Percentiles rank a stretch among this genome's conserved stretches.
phyloP scores from a whole-genome alignment of 2,797 vertebrate genomes.

The Peromyscus melanophrys region DNA sequence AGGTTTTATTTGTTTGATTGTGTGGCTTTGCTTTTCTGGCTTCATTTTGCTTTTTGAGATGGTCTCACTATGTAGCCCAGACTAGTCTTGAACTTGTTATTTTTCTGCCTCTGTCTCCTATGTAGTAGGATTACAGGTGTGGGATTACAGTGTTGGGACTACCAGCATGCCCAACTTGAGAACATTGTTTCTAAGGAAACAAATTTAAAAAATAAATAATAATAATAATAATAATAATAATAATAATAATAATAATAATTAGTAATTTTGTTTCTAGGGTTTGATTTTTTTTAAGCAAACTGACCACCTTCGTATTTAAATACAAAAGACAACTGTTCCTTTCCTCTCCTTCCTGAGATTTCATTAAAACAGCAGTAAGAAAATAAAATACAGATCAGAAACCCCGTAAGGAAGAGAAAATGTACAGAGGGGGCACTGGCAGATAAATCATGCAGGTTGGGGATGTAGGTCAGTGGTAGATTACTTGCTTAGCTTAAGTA shows the following conservation, averaged over 20 bases:
- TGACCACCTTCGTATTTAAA: conserved; percentile 62
- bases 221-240: background rate
- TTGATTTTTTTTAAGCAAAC: conserved; percentile 57
- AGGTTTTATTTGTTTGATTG: background rate
- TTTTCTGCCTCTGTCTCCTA: background rate
- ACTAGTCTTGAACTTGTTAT: background rate
- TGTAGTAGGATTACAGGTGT: background rate
- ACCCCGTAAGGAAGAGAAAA: conserved; percentile 22
- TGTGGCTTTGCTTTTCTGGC: background rate
- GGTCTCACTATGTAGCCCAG: background rate
- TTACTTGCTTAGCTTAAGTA: background rate
- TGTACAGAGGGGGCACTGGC: background rate
- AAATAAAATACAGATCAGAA: conserved; percentile 47
- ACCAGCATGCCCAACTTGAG: background rate
- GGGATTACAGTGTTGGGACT: background rate
- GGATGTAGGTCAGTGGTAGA: background rate
- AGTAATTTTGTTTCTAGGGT: conserved; percentile 57
- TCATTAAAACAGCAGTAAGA: conserved; percentile 49
- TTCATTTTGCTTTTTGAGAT: background rate
- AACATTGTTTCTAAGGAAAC: conserved; percentile 53
- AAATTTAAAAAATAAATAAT: background rate
- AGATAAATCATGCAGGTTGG: background rate
- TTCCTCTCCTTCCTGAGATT: conserved; percentile 42
- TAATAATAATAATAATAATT: background rate
- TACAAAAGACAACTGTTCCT: conserved; percentile 21